A percentile compares a stretch with the other conserved stretches of the same genome.
phyloP scores from a whole-genome alignment of 2,888 invertebrate species.

The Melitaea athalia region DNA sequence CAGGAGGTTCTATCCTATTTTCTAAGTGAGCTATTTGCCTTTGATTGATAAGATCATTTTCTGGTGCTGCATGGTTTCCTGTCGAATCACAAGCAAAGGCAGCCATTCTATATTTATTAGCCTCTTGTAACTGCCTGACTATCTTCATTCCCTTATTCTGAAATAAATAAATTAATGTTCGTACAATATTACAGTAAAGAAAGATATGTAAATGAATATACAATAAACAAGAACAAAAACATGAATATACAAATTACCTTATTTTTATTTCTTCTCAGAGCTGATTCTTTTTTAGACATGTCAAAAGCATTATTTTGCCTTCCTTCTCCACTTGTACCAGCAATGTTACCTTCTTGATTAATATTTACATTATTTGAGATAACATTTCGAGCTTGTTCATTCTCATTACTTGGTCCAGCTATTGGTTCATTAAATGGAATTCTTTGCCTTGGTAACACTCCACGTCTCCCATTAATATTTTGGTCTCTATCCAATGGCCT shows the following conservation, averaged over 20 bases:
- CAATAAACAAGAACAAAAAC: not conserved
- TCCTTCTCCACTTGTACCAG: conserved; percentile 54
- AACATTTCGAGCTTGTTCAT: conserved; percentile 44
- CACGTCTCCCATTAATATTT: conserved; percentile 88
- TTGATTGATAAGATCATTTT: conserved; percentile 77
- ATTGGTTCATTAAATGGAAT: conserved; percentile 61
- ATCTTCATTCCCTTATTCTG: conserved; percentile 78
- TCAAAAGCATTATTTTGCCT: conserved; percentile 53
- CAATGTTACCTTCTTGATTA: conserved; percentile 47
- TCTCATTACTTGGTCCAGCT: conserved; percentile 74
- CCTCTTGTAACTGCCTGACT: conserved; percentile 75
- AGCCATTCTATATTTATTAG: conserved; percentile 78
- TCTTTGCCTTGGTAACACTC: conserved; percentile 75
- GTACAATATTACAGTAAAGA: not conserved
- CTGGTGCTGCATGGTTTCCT: conserved; percentile 58
- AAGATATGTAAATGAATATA: not conserved
- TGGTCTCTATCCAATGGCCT: conserved; percentile 85
- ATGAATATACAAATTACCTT: conserved; percentile 49
- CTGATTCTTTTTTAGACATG: conserved; percentile 61
- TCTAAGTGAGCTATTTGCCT: conserved; percentile 74
- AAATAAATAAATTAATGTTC: conserved; percentile 38
- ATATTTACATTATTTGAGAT: conserved; percentile 50
- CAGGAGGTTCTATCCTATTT: conserved; percentile 65
- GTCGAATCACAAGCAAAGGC: conserved; percentile 77
- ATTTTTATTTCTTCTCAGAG: conserved; percentile 67